Conservation (phyloP, 2,888 invertebrate genomes). For the Erebia palarica region DNA sequence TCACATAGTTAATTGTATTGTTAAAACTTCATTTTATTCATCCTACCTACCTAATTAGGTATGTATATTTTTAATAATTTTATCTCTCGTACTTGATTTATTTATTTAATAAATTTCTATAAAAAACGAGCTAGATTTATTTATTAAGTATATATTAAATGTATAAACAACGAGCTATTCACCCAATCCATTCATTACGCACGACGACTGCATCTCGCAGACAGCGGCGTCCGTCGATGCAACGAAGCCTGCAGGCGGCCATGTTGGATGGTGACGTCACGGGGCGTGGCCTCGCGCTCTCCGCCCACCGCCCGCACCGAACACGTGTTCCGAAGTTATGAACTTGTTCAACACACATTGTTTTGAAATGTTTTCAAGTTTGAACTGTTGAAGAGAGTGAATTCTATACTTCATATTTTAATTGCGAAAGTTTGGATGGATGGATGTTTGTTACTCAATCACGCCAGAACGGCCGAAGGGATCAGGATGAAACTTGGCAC, state of each 20-base stretch:
- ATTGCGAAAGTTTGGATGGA: background rate
- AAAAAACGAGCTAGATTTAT: no score
- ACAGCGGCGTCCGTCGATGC: constrained; percentile 3
- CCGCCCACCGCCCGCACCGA: constrained; percentile 60
- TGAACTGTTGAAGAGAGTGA: constrained; percentile 5
- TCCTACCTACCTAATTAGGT: no score
- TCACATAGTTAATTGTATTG: no score
- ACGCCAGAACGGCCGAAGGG: no score
- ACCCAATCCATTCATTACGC: background rate
- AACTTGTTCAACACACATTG: constrained; percentile 7
- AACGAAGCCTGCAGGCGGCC: constrained; percentile 62
- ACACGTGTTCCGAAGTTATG: constrained; percentile 35
- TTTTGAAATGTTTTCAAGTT: constrained; percentile 15
- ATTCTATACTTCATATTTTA: background rate
- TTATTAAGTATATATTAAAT: no score
- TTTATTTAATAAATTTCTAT: no score
- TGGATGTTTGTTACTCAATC: no score
- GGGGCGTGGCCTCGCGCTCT: constrained; percentile 59
- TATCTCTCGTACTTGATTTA: no score
- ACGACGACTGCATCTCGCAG: background rate
- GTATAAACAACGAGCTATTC: no score
- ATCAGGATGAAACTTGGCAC: no score
- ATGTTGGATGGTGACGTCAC: constrained; percentile 69
- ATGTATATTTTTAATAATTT: no score
- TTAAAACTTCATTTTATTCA: no score